phyloP scores from a whole-genome alignment of 2,888 invertebrate genomes.

The Limenitis camilla region DNA sequence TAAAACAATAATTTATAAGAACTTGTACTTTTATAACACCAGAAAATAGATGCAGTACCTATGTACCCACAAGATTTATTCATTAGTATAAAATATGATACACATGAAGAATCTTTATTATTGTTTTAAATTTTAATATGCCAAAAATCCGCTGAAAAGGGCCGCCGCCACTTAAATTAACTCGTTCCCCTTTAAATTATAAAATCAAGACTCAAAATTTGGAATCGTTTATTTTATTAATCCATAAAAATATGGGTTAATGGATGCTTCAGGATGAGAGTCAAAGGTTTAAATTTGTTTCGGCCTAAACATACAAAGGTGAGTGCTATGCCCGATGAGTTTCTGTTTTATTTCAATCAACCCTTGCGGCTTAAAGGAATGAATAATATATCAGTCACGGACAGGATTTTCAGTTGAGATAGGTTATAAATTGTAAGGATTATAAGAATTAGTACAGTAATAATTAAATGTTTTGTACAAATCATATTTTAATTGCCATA shows the following conservation, averaged over 20 bases:
- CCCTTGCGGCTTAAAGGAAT: conserved; percentile 1
- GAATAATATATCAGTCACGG: conserved; percentile 2
- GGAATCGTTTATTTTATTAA: background rate
- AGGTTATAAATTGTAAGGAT: background rate
- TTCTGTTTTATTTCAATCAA: conserved; percentile 11
- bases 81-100: too few relatives aligned
- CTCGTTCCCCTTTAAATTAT: background rate
- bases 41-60: too few relatives aligned
- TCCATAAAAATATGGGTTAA: background rate
- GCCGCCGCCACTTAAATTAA: too few relatives aligned
- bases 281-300: conserved; percentile 3
- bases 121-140: too few relatives aligned
- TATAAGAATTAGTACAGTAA: background rate
- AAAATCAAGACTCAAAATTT: too few relatives aligned
- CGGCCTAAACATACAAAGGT: conserved; percentile 7
- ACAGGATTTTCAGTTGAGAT: background rate
- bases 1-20: too few relatives aligned
- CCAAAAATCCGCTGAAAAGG: too few relatives aligned
- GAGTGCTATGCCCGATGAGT: conserved; percentile 3
- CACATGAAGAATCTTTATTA: too few relatives aligned
- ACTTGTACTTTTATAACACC: too few relatives aligned
- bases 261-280: background rate
- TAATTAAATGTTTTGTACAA: too few relatives aligned
- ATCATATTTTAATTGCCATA: too few relatives aligned
- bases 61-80: too few relatives aligned